Conservation (phyloP, 1,140 invertebrate species). For the Papilio aristodemus region DNA sequence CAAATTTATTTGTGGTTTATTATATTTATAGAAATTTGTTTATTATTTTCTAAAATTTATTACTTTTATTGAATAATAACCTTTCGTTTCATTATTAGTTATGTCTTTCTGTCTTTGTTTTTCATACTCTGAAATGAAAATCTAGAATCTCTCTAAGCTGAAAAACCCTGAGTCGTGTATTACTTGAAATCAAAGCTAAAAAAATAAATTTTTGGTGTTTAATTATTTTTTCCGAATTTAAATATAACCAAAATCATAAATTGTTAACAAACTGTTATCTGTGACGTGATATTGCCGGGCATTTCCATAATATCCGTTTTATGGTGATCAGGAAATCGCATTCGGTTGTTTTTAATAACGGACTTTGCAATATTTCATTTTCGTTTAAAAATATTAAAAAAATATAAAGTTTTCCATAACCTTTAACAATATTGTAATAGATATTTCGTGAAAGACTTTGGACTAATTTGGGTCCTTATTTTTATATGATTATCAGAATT, state of each 20-base stretch:
- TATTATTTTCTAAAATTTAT: background rate
- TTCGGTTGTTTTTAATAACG: conserved; percentile 26
- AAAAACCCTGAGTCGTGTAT: no score
- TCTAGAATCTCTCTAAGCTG: no score
- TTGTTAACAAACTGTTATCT: conserved; percentile 31
- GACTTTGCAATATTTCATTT: conserved; percentile 12
- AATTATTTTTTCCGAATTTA: conserved; percentile 5
- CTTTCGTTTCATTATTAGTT: background rate
- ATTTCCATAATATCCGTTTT: conserved; percentile 60
- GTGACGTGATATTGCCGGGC: conserved; percentile 43
- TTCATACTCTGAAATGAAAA: no score
- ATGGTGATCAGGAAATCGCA: conserved; percentile 50
- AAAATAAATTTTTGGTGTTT: background rate
- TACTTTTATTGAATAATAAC: background rate
- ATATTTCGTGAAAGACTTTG: no score
- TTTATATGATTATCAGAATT: no score
- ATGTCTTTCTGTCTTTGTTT: no score
- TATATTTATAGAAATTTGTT: background rate
- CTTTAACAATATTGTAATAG: no score
- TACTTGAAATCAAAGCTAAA: no score
- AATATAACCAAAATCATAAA: conserved; percentile 23
- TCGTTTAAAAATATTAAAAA: background rate
- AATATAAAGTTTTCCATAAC: no score
- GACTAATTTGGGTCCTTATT: no score
- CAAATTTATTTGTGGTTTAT: conserved; percentile 25